These are phyloP conservation scores for Babyrousa celebensis DNA, from an alignment of 2,797 vertebrate genomes.

Conservation along the genomic window DNA sequence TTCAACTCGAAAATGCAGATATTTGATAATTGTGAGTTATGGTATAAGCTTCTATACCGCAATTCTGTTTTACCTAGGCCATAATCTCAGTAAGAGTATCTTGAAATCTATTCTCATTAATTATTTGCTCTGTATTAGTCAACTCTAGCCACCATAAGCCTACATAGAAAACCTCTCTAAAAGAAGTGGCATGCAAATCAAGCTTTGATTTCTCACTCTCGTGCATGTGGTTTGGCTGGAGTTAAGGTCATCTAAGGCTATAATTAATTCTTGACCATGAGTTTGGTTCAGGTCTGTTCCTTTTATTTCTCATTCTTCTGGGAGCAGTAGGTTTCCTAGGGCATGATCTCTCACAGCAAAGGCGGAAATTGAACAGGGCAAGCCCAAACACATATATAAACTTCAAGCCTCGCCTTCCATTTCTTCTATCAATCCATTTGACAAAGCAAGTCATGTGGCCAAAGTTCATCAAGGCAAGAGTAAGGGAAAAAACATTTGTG, in stretches of 20 bases:
- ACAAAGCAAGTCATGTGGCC: neutral
- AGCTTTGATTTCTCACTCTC: neutral
- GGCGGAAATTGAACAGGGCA: neutral
- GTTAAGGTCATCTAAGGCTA: neutral
- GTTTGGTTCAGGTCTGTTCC: neutral
- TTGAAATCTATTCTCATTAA: constrained; percentile 16
- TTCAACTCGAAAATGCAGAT: neutral
- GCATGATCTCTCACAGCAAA: neutral
- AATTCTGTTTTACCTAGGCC: neutral
- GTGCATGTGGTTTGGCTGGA: neutral
- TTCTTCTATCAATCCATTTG: neutral
- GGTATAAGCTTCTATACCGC: neutral
- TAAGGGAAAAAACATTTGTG: neutral
- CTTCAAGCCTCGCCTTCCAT: neutral
- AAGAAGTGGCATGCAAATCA: neutral
- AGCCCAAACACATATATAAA: neutral
- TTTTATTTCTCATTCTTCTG: neutral
- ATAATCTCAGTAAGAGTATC: neutral
- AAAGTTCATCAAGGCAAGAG: neutral
- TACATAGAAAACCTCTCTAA: neutral
- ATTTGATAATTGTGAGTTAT: neutral
- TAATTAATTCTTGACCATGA: neutral
- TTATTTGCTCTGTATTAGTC: constrained; percentile 30
- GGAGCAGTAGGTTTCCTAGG: neutral
- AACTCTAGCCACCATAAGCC: neutral